Conservation (phyloP, 1,140 invertebrate genomes). For the Artemia franciscana region DNA sequence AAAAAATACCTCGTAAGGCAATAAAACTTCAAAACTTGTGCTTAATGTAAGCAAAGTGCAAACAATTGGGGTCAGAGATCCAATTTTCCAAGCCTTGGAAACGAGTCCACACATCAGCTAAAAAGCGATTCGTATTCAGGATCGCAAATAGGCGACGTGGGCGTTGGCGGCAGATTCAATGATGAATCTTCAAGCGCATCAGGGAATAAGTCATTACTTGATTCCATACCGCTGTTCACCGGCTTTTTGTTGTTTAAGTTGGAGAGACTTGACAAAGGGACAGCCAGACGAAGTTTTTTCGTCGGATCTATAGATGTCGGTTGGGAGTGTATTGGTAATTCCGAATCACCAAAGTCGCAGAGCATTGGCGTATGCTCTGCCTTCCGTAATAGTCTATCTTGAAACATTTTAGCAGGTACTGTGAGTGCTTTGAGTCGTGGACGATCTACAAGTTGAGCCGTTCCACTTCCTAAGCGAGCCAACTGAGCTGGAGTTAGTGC, state of each 20-base stretch:
- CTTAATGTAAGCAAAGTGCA: neutral
- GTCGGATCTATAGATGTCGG: neutral
- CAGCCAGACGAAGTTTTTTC: neutral
- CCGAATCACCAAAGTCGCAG: neutral
- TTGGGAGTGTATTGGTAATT: neutral
- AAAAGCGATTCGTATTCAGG: neutral
- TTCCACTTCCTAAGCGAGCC: neutral
- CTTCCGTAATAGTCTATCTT: neutral
- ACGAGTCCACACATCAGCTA: neutral
- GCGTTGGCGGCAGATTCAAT: neutral
- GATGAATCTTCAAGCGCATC: neutral
- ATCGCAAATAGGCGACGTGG: neutral
- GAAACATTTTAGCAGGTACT: neutral
- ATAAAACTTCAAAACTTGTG: neutral
- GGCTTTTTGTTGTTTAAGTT: neutral
- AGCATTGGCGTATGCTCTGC: neutral
- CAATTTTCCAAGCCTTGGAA: neutral
- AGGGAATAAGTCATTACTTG: neutral
- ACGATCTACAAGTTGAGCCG: neutral
- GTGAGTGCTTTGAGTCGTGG: neutral
- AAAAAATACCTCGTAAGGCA: neutral
- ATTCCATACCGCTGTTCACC: too few relatives aligned
- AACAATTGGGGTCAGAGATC: too few relatives aligned
- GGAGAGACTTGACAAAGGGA: neutral
- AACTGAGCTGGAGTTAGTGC: neutral